A percentile compares a stretch with the other conserved stretches of the same genome.
phyloP scores from a whole-genome alignment of 2,113 vertebrate genomes.

The Psephotus haematonotus region DNA sequence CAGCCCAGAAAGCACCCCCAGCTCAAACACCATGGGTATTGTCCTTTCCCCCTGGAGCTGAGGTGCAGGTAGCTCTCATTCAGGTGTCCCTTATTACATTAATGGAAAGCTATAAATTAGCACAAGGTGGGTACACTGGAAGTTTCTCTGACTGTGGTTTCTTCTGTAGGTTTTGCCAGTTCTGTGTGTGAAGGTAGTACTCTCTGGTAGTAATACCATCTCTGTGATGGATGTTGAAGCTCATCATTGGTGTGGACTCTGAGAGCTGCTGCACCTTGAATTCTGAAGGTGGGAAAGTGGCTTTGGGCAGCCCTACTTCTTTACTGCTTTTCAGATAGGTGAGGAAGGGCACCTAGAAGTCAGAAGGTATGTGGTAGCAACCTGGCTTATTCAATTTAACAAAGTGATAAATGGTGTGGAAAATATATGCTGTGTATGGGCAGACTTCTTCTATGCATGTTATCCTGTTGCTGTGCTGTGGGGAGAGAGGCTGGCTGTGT shows the following conservation, averaged over 20 bases:
- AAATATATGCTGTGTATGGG: accelerated
- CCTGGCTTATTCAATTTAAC: accelerated
- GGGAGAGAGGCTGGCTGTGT: not conserved
- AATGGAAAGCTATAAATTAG: not conserved
- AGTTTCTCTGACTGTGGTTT: accelerated
- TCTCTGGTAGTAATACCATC: accelerated
- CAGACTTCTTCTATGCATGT: not conserved
- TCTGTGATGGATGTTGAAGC: accelerated
- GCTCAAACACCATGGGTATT: accelerated
- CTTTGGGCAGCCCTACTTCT: accelerated
- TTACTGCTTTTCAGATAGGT: accelerated
- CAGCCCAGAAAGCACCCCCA: not conserved
- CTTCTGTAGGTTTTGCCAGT: accelerated
- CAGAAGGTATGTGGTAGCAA: not conserved
- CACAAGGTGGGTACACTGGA: accelerated
- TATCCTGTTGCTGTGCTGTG: accelerated
- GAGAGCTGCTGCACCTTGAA: not conserved
- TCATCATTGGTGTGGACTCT: accelerated
- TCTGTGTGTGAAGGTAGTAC: accelerated
- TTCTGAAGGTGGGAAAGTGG: not conserved
- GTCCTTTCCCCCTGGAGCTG: not conserved
- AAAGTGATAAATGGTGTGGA: too few species aligned
- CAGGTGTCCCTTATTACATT: not conserved
- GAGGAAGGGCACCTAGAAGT: not conserved
- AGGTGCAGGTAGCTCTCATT: not conserved